Percentiles rank a stretch among this genome's conserved stretches.
Conservation (phyloP, 2,113 vertebrate genomes). For the Nycticorax nycticorax region DNA sequence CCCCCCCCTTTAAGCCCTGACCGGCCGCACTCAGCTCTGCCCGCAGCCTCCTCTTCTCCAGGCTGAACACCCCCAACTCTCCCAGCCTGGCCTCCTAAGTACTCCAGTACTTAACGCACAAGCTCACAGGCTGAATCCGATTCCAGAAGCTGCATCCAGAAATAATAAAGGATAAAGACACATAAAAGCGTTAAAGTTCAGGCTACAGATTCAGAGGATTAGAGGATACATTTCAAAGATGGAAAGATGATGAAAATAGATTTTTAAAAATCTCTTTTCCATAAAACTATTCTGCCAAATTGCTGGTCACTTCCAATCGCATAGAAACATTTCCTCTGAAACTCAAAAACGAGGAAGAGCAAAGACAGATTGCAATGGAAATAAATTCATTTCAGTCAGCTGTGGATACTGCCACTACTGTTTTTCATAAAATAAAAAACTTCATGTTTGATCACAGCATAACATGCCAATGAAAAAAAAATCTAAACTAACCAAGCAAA, state of each 20-base stretch:
- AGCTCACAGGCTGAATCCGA: not conserved
- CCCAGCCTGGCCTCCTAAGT: too few relatives aligned
- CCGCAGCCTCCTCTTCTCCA: too few relatives aligned
- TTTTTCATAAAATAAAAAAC: not conserved
- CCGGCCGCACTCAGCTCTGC: too few relatives aligned
- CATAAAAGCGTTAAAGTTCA: not conserved
- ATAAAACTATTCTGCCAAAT: not conserved
- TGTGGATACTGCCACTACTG: not conserved
- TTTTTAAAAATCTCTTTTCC: not conserved
- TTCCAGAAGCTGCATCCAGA: not conserved
- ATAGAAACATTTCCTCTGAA: not conserved
- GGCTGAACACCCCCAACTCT: too few relatives aligned
- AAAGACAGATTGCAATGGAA: not conserved
- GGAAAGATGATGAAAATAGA: not conserved
- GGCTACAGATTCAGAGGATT: not conserved
- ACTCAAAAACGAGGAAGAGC: not conserved
- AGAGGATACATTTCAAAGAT: not conserved
- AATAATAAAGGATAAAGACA: not conserved
- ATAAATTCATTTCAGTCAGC: not conserved
- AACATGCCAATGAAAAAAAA: not conserved
- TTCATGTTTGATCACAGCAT: not conserved
- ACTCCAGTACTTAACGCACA: not conserved
- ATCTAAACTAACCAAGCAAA: not conserved
- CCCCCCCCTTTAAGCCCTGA: too few relatives aligned
- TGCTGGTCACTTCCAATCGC: not conserved